Conservation (phyloP, 2,888 invertebrate genomes). For the Dynastes hyllus region DNA sequence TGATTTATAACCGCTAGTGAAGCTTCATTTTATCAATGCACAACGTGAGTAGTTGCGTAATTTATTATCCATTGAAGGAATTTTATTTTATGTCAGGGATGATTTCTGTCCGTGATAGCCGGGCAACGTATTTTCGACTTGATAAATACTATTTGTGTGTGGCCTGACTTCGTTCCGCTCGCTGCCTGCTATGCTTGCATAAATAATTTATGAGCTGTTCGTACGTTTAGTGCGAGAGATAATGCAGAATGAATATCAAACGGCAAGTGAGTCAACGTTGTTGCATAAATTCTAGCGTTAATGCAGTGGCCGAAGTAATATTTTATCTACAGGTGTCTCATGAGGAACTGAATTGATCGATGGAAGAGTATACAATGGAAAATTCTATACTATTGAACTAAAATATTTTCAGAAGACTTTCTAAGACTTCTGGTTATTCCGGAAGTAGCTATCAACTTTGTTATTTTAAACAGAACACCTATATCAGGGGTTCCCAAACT, state of each 20-base stretch:
- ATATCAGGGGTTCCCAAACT: too few species aligned
- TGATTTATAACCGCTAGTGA: conserved; percentile 32
- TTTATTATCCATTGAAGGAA: conserved; percentile 41
- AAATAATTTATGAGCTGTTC: conserved; percentile 32
- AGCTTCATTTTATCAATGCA: conserved; percentile 44
- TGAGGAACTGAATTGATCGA: too few species aligned
- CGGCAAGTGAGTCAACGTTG: conserved; percentile 2
- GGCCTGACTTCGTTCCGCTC: neutral
- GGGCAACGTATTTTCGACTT: conserved; percentile 13
- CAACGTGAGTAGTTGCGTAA: conserved; percentile 34
- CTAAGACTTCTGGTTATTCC: too few species aligned
- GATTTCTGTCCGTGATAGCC: conserved; percentile 30
- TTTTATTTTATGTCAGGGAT: conserved; percentile 38
- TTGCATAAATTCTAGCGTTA: neutral
- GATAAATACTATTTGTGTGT: conserved; percentile 42
- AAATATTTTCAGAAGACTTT: too few species aligned
- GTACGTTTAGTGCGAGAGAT: neutral
- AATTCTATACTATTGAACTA: too few species aligned
- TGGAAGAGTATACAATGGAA: too few species aligned
- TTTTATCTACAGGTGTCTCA: neutral
- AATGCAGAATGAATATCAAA: conserved; percentile 12
- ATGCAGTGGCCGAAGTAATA: neutral
- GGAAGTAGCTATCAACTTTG: too few species aligned
- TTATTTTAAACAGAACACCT: too few species aligned
- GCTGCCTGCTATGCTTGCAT: neutral